A percentile compares a stretch with the other conserved stretches of the same genome.
Evolutionary conservation across 2,113 vertebrate species (phyloP).

Genomic region (Puffinus mauretanicus): DNA sequence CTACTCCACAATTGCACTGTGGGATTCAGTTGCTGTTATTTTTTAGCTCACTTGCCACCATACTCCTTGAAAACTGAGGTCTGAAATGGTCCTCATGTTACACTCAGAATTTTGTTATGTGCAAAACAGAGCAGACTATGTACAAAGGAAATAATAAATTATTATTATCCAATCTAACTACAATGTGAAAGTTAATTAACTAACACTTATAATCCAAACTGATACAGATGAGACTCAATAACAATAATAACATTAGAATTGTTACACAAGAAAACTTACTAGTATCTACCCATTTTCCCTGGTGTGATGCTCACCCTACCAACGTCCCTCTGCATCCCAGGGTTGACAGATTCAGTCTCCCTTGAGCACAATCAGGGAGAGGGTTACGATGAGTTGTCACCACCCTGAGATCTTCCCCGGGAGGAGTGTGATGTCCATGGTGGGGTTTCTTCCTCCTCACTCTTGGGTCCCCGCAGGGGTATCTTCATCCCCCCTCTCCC

Average conservation of each 20-base stretch:
- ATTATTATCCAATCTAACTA: background rate
- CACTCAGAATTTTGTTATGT: background rate
- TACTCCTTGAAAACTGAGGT: background rate
- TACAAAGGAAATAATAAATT: background rate
- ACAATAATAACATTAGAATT: background rate
- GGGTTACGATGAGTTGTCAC: fast-evolving
- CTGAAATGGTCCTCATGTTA: background rate
- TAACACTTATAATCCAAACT: background rate
- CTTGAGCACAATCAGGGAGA: background rate
- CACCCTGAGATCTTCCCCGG: background rate
- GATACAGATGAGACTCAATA: background rate
- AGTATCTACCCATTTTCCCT: background rate
- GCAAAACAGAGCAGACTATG: background rate
- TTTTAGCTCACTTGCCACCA: background rate
- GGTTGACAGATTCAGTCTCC: background rate
- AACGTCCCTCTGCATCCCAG: background rate
- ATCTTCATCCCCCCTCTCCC: background rate
- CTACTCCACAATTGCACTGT: fast-evolving
- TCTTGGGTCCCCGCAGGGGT: fast-evolving
- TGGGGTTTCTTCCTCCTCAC: background rate
- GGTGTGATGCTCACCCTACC: background rate
- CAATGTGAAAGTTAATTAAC: background rate
- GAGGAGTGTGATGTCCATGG: background rate
- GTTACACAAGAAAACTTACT: background rate
- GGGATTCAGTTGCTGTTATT: background rate